Evolutionary conservation across 30 jellyfish, hydroid and myxozoan species (phyloP), one percentile per base, ranked within the genome.

Genomic region (Aurelia coerulea): DNA sequence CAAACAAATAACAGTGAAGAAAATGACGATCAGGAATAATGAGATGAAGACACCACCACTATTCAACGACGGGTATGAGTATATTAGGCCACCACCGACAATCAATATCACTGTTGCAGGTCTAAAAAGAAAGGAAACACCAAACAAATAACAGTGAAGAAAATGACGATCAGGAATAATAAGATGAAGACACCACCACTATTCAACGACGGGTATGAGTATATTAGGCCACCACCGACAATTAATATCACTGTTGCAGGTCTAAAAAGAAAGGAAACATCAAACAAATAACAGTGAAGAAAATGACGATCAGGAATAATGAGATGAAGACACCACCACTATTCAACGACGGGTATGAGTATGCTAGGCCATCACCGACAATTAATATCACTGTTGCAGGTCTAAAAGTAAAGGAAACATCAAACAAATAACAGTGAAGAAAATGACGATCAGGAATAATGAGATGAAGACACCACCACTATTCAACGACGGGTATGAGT

Each of bases 361-460:
- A 94, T 33, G 85, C 23, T 70, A 94, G 88, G 35, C 98, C 98
- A 58, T 97, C 98, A 35, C 96, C 98, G 42, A 94, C 87, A 54
- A 94, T 82, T 88, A 94, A 76, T 1, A 94, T 64, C 16, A 94
- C 98, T 9, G 98, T 94, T 4, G 98, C 91, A 34, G 98, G 98
- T 42, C 98, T 94, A 58, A 23, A 76, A 67, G 62, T 50, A 37
- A 65, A 56, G 42, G 14, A 52, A 3, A 80, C 37, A 15, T 34
- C 32, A 4, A 18, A 14, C 15, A n/a, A 31, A 19, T 1, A 74
- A 42, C 42, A 12, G 31, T 56, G 10, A n/a, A 51, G 19, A 69
- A 18, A 23, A 23, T 23, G 29, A 23, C 29, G 29, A 23, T 23
- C 29, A 23, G 29, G 29, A 23, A 23, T 23, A 23, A 23, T 23